These are phyloP conservation scores for Microctonus aethiopoides DNA, from an alignment of 2,888 invertebrate species.

Conservation along the genomic window DNA sequence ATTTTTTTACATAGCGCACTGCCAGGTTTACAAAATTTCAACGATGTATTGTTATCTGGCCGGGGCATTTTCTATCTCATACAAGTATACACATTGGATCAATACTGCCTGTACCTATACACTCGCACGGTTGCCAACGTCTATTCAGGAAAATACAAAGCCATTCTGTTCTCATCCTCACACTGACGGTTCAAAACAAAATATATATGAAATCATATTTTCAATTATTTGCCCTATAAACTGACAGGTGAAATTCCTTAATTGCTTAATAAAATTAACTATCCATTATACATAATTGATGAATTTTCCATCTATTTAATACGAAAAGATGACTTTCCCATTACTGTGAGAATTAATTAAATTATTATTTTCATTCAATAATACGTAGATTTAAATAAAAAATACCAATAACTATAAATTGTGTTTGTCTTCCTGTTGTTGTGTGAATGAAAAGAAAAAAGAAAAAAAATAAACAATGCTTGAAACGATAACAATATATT, in stretches of 20 bases:
- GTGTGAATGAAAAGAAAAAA: no score
- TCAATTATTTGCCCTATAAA: background rate
- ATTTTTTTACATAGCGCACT: background rate
- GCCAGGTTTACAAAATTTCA: background rate
- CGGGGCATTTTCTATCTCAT: background rate
- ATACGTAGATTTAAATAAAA: background rate
- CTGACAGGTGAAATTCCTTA: background rate
- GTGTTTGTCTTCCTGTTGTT: background rate
- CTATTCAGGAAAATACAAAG: slow-evolving; percentile 6
- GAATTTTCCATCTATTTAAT: background rate
- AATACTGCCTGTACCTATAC: background rate
- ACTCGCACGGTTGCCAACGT: slow-evolving; percentile 4
- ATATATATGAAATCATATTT: background rate
- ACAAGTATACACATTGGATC: background rate
- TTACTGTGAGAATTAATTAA: no score
- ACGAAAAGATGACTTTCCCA: no score
- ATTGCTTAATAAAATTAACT: background rate
- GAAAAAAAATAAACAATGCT: background rate
- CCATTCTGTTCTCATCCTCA: background rate
- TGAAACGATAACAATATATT: background rate
- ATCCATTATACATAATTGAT: background rate
- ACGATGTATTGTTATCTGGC: slow-evolving; percentile 2
- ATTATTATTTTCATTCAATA: background rate
- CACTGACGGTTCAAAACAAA: slow-evolving; percentile 2
- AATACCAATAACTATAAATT: background rate